Evolutionary conservation across 2,797 vertebrate species (phyloP), one percentile per base, ranked within the genome.

Genomic region (Spatula clypeata): DNA sequence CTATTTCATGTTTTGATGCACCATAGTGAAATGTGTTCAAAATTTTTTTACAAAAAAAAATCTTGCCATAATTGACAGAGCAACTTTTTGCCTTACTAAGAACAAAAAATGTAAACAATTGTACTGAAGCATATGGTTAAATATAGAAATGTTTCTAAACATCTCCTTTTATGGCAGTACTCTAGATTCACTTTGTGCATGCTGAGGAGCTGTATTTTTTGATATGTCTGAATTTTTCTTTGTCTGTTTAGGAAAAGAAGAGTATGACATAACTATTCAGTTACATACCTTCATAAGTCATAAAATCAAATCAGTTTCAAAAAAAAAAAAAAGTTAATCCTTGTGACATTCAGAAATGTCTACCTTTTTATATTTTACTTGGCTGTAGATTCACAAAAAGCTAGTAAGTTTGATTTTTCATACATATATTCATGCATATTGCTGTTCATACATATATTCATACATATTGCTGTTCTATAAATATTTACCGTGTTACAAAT

Each of bases 1-100:
- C 57, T 21, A 79, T 64, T 90, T 88, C 53, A 71, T 76, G 60
- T 67, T 91, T 86, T 91, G 71, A 76, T 85, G 77, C 45, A 21
- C 34, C 19, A 29, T 60, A 79, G 42, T 81, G 61, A 92, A 86
- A 79, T 31, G 38, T 36, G 36, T 61, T 42, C 1, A 26, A 4
- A 91, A 58, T 51, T 36, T 16, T 66, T 85, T 36, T n/a, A 60
- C 9, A 60, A 66, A 93, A 45, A 24, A 90, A 94, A 90, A 79
- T 70, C 67, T 84, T 93, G 4, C 36, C 76, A 31, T 70, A 87
- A 67, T n/a, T 29, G 62, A 34, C 45, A 72, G 23, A 83, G 7
- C 9, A 66, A 74, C 14, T 62, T 81, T 91, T 81, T 62, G 3
- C 34, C 75, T 9, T 34, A 86, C 32, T 60, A 79, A 60, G 55